Evolutionary conservation across 2,113 vertebrate genomes (phyloP), one percentile per base, ranked within the genome.

Genomic region (Cisticola juncidis): DNA sequence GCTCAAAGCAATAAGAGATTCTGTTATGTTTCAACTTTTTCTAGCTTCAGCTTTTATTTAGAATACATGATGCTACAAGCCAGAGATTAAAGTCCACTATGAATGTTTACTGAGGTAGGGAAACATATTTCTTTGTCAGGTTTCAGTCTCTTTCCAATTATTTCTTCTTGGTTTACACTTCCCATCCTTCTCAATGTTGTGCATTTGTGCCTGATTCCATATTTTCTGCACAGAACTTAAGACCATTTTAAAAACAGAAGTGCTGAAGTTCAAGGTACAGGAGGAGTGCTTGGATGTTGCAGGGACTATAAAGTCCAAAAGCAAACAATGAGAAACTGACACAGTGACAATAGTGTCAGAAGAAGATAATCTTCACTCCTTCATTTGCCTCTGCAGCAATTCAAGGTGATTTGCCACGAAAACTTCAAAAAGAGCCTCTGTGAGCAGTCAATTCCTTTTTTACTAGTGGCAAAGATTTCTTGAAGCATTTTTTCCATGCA

Each of bases 21-120:
- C 29, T 81, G 23, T 9, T 20, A 36, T 24, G 20, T 53, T 78
- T 78, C 73, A 53, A 23, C 19, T 61, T 69, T 28, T 61, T 45
- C n/a, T 81, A 28, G 20, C 62, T 85, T 65, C 56, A 62, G 23
- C 13, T 81, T 90, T 65, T 58, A 16, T 81, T 93, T 5, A 11
- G 47, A 84, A 36, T 57, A 40, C 5, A 16, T 0, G 0, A 5
- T 25, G 18, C 53, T 53, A 21, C 10, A 81, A 61, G n/a, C 7
- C 1, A 7, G 50, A 70, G 28, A 51, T 17, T 66, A 15, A 88
- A 70, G 51, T 62, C 31, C 7, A 12, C 56, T n/a, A 3, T 40
- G 28, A 40, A 40, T 47, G 18, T 36, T 80, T 29, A 38, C 26
- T 22, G 79, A 82, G 25, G 14, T 28, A 66, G 11, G n/a, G 22